Evolutionary conservation across 2,113 vertebrate genomes (phyloP).

Genomic region (Glaucomys volans): DNA sequence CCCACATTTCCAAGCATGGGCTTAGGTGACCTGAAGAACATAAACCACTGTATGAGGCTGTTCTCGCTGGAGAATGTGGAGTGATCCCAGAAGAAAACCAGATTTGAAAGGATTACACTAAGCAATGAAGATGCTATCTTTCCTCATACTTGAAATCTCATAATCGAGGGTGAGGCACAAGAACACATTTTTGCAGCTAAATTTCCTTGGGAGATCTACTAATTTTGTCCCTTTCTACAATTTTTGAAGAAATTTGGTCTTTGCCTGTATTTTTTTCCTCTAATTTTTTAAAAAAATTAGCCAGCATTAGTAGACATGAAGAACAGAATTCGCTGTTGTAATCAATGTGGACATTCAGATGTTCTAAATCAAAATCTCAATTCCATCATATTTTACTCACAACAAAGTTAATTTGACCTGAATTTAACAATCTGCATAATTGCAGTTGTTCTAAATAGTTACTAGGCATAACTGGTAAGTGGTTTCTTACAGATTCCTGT

Average conservation of each 20-base stretch:
- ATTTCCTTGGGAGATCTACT: not conserved
- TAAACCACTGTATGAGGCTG: not conserved
- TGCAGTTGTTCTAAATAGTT: not conserved
- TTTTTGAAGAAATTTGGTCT: constrained; percentile 33
- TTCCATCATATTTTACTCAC: not conserved
- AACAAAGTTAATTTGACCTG: not conserved
- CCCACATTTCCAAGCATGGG: not conserved
- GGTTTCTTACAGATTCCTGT: constrained; percentile 25
- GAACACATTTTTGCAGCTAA: constrained; percentile 25
- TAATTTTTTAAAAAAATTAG: not conserved
- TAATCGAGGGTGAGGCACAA: not conserved
- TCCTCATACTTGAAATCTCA: not conserved
- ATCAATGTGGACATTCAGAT: not conserved
- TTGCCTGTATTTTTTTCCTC: not conserved
- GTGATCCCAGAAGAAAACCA: not conserved
- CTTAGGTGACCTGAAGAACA: not conserved
- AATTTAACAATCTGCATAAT: constrained; percentile 29
- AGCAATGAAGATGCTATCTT: constrained; percentile 29
- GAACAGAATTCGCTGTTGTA: not conserved
- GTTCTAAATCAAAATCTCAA: not conserved
- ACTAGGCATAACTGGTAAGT: not conserved
- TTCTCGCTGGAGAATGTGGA: constrained; percentile 9
- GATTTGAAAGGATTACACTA: not conserved
- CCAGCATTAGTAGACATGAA: not conserved
- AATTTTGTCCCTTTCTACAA: not conserved